Base-by-base conservation (phyloP, 2,888 invertebrate genomes). In the Melipona bicolor region DNA sequence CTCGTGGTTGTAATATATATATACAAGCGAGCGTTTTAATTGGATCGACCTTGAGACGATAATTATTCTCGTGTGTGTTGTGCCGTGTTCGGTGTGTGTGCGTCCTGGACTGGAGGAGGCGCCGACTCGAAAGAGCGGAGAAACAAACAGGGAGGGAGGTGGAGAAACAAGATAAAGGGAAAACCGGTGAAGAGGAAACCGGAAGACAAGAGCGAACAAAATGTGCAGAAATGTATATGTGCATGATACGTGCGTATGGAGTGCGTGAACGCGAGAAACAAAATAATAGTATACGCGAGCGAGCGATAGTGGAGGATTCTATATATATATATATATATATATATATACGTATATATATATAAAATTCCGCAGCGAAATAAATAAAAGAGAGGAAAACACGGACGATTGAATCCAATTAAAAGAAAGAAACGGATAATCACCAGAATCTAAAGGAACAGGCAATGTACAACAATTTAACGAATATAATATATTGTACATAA, bases 401-500 rank as follows among this genome's bases (percentile, higher is more conserved):
- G 83, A 90, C 89, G 92, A 92, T 90, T 91, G 90, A 90, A 81
- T 17, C 4, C 17, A 17, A 54, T 54, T 54, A 21, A 54, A n/a
- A 13, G 32, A 17, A 64, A 24, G 43, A 52, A 65, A 27, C 17
- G 21, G 17, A 19, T 19, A 49, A 59, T 36, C 21, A 49, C 24
- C 6, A 43, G 36, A 65, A 64, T 32, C 36, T 36, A 17, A 59
- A 72, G 19, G 49, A 54, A 64, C 87, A 90, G 70, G 17, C 13
- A 61, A 75, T 92, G 91, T 92, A 93, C 50, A 92, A 93, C 92
- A 92, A 61, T 94, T 94, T 94, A 65, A 94, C 91, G 92, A 62
- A 94, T 84, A 76, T 94, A 94, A 94, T 94, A 94, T 94, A 94
- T 94, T 94, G 94, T 93, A 93, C 94, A 94, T 94, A 27, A 61